Conservation (phyloP, 2,113 vertebrate genomes). For the Notiomystis cincta region DNA sequence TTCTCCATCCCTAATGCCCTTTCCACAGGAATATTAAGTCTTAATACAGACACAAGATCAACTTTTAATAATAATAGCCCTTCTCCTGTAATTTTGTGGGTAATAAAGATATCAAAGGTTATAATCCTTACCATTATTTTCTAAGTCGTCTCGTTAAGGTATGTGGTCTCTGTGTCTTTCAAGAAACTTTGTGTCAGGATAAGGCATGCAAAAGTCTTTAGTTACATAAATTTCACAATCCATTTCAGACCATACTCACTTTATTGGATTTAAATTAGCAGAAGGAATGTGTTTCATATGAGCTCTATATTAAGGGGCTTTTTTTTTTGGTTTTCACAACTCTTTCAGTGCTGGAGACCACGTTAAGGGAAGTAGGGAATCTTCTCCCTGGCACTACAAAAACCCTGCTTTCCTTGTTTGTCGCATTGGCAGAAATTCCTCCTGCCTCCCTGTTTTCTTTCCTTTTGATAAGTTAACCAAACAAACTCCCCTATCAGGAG, state of each 20-base stretch:
- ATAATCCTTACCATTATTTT: constrained; percentile 42
- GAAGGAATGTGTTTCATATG: constrained; percentile 38
- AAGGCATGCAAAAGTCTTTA: constrained; percentile 11
- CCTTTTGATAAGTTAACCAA: not conserved
- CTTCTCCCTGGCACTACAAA: not conserved
- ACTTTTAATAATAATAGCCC: constrained; percentile 21
- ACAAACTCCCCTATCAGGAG: not conserved
- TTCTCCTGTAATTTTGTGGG: constrained; percentile 20
- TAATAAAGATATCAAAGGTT: constrained; percentile 41
- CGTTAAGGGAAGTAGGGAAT: not conserved
- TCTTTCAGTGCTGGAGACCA: not conserved
- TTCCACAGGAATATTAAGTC: constrained; percentile 41
- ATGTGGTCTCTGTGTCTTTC: constrained; percentile 26
- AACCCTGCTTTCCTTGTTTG: not conserved
- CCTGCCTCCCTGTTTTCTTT: not conserved
- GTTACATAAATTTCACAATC: constrained; percentile 36
- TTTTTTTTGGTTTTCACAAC: not conserved
- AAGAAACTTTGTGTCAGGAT: constrained; percentile 22
- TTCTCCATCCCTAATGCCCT: constrained; percentile 21
- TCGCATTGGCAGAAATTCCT: not conserved
- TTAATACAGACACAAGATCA: constrained; percentile 24
- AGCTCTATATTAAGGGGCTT: not conserved
- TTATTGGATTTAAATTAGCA: constrained; percentile 60
- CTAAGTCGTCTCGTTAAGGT: constrained; percentile 40
- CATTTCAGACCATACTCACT: constrained; percentile 6